Conservation (phyloP, 2,888 invertebrate genomes). For the Oligia fasciuncula region DNA sequence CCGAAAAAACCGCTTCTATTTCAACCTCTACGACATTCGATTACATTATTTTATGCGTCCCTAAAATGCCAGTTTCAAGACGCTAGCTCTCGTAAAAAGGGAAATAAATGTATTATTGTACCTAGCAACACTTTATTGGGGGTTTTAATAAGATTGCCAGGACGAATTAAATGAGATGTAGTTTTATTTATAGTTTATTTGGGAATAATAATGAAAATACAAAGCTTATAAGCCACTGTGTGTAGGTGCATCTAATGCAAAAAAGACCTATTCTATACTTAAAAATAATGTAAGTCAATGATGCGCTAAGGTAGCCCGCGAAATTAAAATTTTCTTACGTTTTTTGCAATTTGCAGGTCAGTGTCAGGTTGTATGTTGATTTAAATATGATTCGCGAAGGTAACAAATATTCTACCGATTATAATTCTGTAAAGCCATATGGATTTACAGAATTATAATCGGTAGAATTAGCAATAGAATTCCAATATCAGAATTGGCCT, state of each 20-base stretch:
- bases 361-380: too few relatives aligned
- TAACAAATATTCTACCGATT: too few relatives aligned
- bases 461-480: too few relatives aligned
- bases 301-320: too few relatives aligned
- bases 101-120: constrained; percentile 64
- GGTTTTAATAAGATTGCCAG: constrained; percentile 45
- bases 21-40: constrained; percentile 58
- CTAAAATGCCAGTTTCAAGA: constrained; percentile 71
- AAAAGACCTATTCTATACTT: neutral
- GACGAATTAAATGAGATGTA: constrained; percentile 25
- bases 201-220: neutral
- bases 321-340: too few relatives aligned
- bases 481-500: too few relatives aligned
- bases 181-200: constrained; percentile 15
- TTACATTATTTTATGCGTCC: constrained; percentile 68
- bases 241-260: neutral
- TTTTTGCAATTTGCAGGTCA: too few relatives aligned
- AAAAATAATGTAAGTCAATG: too few relatives aligned
- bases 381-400: too few relatives aligned
- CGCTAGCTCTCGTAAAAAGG: constrained; percentile 69
- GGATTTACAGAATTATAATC: too few relatives aligned
- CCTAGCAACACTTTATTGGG: constrained; percentile 35
- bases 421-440: too few relatives aligned
- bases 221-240: neutral
- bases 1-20: constrained; percentile 46